phyloP scores from a whole-genome alignment of 2,888 invertebrate species.

The Cancer borealis region DNA sequence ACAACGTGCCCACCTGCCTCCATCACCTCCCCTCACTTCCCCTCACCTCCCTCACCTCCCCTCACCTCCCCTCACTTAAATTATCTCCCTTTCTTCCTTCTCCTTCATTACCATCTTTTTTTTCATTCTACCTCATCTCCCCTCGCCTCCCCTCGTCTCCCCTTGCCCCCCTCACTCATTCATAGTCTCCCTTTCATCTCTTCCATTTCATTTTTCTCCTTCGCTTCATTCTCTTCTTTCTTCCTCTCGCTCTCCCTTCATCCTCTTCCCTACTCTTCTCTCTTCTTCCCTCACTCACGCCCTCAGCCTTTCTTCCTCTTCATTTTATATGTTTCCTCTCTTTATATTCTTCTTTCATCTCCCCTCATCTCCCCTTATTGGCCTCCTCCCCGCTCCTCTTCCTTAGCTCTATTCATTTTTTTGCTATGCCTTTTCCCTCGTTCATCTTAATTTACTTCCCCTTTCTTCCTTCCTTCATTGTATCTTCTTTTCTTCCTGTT shows the following conservation, averaged over 20 bases:
- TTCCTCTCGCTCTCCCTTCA: background rate
- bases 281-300: background rate
- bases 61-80: background rate
- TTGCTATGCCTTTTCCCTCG: background rate
- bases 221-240: background rate
- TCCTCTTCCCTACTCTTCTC: too few relatives aligned
- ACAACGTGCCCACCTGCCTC: background rate
- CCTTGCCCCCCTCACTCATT: background rate
- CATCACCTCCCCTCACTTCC: background rate
- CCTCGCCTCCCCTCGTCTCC: background rate
- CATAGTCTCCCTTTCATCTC: background rate
- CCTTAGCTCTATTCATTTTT: background rate
- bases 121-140: background rate
- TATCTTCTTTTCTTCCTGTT: background rate
- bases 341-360: background rate
- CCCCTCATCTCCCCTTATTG: background rate
- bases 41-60: background rate
- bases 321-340: background rate
- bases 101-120: background rate
- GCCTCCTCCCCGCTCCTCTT: background rate
- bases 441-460: background rate
- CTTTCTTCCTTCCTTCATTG: background rate
- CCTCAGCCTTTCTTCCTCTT: background rate
- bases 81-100: background rate
- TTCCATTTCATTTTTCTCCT: background rate